phyloP scores from a whole-genome alignment of 2,797 vertebrate species.

The Hypotaenidia philippensis region DNA sequence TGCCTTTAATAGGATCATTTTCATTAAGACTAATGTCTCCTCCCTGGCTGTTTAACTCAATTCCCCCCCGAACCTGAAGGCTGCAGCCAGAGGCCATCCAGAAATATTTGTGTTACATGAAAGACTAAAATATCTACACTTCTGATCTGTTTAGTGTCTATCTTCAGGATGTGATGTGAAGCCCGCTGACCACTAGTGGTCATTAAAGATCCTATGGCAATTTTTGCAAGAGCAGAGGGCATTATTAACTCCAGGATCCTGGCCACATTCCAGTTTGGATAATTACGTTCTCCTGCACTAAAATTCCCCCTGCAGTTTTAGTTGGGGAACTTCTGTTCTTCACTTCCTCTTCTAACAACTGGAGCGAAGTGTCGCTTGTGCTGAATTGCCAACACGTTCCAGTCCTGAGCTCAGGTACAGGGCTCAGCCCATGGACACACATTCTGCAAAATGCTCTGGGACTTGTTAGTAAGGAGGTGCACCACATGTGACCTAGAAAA shows the following conservation, averaged over 20 bases:
- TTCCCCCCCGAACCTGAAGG: constrained; percentile 1
- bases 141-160: neutral
- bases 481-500: neutral
- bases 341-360: constrained; percentile 49
- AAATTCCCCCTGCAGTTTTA: constrained; percentile 76
- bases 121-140: neutral
- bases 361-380: neutral
- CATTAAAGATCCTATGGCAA: constrained; percentile 73
- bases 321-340: constrained; percentile 61
- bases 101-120: neutral
- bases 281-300: constrained; percentile 79
- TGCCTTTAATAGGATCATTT: constrained; percentile 27
- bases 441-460: constrained; percentile 50
- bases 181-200: constrained; percentile 69
- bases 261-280: constrained; percentile 77
- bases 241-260: constrained; percentile 75
- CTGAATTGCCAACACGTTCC: constrained; percentile 7
- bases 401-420: neutral
- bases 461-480: constrained; percentile 30
- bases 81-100: neutral
- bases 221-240: constrained; percentile 79
- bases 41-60: constrained; percentile 4
- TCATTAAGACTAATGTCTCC: constrained; percentile 22
- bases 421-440: neutral
- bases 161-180: constrained; percentile 54